Evolutionary conservation across 2,888 invertebrate genomes (phyloP).

Genomic region (Caenorhabditis afra): DNA sequence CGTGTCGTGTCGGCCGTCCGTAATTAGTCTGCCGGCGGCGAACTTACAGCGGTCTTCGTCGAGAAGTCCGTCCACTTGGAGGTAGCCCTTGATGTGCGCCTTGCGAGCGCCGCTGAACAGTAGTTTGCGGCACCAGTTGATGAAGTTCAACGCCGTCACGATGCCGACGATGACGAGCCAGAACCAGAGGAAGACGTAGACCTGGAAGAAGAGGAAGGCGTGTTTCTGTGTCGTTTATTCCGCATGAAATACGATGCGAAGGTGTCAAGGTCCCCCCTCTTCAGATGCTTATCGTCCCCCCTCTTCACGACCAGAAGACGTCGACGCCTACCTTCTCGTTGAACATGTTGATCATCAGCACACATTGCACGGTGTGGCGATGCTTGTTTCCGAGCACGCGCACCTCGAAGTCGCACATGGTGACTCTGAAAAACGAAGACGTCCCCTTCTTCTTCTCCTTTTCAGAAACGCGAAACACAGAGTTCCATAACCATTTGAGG

Average conservation of each 20-base stretch:
- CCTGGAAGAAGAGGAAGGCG: constrained; percentile 59
- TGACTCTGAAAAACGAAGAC: constrained; percentile 42
- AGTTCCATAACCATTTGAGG: constrained; percentile 40
- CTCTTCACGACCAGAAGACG: too few species aligned
- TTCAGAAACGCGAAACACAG: not conserved
- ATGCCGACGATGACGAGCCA: constrained; percentile 82
- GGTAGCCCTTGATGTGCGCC: constrained; percentile 75
- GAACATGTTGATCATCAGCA: constrained; percentile 80
- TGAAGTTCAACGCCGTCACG: constrained; percentile 81
- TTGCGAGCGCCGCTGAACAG: constrained; percentile 39
- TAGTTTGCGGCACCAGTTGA: constrained; percentile 81
- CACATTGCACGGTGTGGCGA: constrained; percentile 81
- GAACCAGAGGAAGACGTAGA: constrained; percentile 82
- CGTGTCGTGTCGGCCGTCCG: constrained; percentile 9
- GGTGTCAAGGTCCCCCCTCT: constrained; percentile 47
- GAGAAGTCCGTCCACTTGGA: constrained; percentile 72
- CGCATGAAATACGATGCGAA: constrained; percentile 30
- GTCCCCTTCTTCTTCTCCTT: constrained; percentile 9
- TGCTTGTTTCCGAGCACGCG: constrained; percentile 82
- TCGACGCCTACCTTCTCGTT: constrained; percentile 75
- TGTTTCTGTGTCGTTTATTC: constrained; percentile 1
- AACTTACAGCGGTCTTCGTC: constrained; percentile 69
- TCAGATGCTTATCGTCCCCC: constrained; percentile 31
- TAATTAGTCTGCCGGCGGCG: constrained; percentile 32
- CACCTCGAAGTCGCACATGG: constrained; percentile 81